phyloP scores from a whole-genome alignment of 1,140 invertebrate species.

The Calliopsis andreniformis region DNA sequence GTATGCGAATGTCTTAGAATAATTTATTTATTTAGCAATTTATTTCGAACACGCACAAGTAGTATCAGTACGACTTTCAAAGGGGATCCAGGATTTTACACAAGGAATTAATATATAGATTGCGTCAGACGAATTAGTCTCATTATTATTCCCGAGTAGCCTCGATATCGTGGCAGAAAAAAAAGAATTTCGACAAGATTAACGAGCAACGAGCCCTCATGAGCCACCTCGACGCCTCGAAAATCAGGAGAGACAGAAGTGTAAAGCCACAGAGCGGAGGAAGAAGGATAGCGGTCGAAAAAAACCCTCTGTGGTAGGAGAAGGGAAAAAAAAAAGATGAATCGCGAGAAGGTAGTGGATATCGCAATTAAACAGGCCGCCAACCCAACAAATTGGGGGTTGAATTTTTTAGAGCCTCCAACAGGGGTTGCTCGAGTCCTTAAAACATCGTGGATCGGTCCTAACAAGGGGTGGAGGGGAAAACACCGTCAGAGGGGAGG shows the following conservation, averaged over 20 bases:
- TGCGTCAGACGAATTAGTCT: slow-evolving; percentile 71
- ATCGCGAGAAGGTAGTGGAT: slow-evolving; percentile 72
- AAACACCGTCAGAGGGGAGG: slow-evolving; percentile 43
- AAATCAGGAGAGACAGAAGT: slow-evolving; percentile 46
- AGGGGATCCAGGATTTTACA: slow-evolving; percentile 44
- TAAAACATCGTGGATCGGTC: slow-evolving; percentile 62
- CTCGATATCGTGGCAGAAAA: slow-evolving; percentile 39
- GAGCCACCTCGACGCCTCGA: slow-evolving; percentile 62
- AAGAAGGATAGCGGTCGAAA: background rate
- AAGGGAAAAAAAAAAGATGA: slow-evolving; percentile 57
- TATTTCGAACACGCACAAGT: slow-evolving; percentile 39
- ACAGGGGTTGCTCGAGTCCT: slow-evolving; percentile 58
- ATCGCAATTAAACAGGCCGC: slow-evolving; percentile 79
- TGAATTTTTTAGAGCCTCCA: slow-evolving; percentile 70
- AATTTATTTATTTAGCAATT: too few relatives aligned
- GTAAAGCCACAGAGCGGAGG: slow-evolving; percentile 15
- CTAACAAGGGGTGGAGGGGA: slow-evolving; percentile 48
- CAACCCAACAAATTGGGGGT: slow-evolving; percentile 77
- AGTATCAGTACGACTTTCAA: slow-evolving; percentile 49
- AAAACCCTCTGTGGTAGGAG: slow-evolving; percentile 16
- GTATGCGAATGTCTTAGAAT: too few relatives aligned
- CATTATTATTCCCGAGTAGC: slow-evolving; percentile 72
- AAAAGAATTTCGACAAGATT: slow-evolving; percentile 65
- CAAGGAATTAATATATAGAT: slow-evolving; percentile 72
- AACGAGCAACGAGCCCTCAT: slow-evolving; percentile 67